Conservation (phyloP, 2,113 vertebrate species). For the Meles meles region DNA sequence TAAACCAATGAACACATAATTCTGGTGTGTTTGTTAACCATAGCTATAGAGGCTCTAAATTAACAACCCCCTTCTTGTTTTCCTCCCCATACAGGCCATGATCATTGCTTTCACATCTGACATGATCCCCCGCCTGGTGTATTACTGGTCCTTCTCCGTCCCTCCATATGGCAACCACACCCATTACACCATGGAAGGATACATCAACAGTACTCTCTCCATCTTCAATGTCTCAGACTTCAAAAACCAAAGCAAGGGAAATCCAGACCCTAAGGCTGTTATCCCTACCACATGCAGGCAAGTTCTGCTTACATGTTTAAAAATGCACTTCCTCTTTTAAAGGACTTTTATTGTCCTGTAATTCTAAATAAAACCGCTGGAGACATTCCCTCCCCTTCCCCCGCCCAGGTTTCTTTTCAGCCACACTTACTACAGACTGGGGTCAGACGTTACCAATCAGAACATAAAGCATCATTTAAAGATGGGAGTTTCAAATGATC, state of each 20-base stretch:
- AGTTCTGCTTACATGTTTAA: constrained; percentile 61
- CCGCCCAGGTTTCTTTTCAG: neutral
- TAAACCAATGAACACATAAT: neutral
- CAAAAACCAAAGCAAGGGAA: constrained; percentile 79
- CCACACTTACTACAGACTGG: neutral
- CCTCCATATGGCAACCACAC: constrained; percentile 85
- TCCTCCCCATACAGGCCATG: constrained; percentile 87
- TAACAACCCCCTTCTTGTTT: neutral
- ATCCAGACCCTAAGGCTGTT: constrained; percentile 59
- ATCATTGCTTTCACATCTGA: constrained; percentile 97
- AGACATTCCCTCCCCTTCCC: neutral
- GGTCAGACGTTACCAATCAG: neutral
- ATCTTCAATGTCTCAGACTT: constrained; percentile 88
- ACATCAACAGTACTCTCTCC: constrained; percentile 93
- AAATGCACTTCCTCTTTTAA: neutral
- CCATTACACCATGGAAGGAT: constrained; percentile 89
- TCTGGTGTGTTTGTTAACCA: neutral
- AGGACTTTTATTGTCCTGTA: neutral
- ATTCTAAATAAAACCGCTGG: neutral
- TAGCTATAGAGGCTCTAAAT: neutral
- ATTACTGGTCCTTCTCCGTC: constrained; percentile 95
- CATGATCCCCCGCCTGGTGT: constrained; percentile 95
- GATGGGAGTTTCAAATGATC: neutral
- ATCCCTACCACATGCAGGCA: constrained; percentile 89
- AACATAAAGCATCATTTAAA: neutral